Evolutionary conservation across 2,113 vertebrate species (phyloP).

Genomic region (Megaceryle torquata): DNA sequence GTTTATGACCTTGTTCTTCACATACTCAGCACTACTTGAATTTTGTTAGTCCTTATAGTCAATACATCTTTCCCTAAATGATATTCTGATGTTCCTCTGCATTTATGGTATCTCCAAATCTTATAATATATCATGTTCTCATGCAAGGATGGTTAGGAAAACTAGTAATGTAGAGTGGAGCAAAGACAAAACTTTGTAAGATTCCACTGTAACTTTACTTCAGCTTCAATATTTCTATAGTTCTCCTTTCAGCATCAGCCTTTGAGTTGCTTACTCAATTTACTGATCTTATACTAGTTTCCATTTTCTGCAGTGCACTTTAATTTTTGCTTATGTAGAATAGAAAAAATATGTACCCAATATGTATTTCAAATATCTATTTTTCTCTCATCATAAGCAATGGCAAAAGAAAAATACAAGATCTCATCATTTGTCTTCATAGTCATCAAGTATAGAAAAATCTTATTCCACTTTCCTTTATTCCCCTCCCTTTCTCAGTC

Average conservation of each 20-base stretch:
- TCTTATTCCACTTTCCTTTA: not conserved
- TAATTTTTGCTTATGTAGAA: not conserved
- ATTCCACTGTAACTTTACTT: not conserved
- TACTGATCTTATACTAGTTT: not conserved
- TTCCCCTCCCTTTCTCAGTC: not conserved
- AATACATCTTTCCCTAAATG: not conserved
- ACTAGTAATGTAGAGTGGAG: not conserved
- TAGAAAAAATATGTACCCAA: not conserved
- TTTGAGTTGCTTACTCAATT: not conserved
- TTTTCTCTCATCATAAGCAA: not conserved
- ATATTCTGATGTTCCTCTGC: not conserved
- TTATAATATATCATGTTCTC: not conserved
- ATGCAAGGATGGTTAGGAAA: not conserved
- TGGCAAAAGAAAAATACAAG: not conserved
- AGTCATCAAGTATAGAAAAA: not conserved
- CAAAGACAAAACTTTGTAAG: not conserved
- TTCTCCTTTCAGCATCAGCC: not conserved
- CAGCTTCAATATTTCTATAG: not conserved
- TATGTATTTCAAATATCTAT: not conserved
- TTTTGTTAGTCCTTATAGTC: not conserved
- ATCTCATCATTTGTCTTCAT: not conserved
- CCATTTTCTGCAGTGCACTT: not conserved
- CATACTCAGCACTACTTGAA: not conserved
- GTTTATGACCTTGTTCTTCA: not conserved
- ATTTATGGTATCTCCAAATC: not conserved